These are phyloP conservation scores for Campoletis sonorensis DNA, from an alignment of 1,140 invertebrate species.

Conservation along the genomic window DNA sequence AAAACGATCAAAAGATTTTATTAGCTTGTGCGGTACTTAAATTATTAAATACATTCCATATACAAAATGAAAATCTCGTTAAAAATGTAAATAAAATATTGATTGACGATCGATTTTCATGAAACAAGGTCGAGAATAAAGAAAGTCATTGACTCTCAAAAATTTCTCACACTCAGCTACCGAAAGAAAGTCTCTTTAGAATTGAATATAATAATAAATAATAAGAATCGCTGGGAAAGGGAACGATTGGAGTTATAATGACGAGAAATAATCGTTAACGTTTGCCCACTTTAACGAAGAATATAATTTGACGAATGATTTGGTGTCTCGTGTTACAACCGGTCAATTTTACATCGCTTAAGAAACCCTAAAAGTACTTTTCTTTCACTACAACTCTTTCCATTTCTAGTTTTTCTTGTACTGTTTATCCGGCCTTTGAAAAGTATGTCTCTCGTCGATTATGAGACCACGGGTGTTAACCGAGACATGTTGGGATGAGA, in stretches of 20 bases:
- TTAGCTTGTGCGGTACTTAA: no score
- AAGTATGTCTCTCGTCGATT: slow-evolving; percentile 23
- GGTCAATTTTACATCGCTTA: slow-evolving; percentile 28
- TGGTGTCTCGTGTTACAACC: slow-evolving; percentile 37
- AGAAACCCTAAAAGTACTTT: slow-evolving; percentile 1
- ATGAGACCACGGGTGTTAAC: slow-evolving; percentile 25
- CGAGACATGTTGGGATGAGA: not conserved
- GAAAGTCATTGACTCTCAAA: not conserved
- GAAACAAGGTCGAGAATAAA: not conserved
- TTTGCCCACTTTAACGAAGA: not conserved
- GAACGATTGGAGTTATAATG: slow-evolving; percentile 19
- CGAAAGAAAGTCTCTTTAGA: not conserved
- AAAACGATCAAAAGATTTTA: no score
- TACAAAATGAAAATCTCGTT: no score
- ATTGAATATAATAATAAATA: not conserved
- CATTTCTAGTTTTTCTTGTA: no score
- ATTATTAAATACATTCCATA: no score
- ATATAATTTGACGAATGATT: slow-evolving; percentile 21
- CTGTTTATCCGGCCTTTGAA: slow-evolving; percentile 6
- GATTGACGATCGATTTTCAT: not conserved
- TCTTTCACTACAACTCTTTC: not conserved
- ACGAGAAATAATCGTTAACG: slow-evolving; percentile 8
- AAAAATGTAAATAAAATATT: not conserved
- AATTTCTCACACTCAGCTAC: slow-evolving; percentile 6
- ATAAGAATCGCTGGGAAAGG: slow-evolving; percentile 2